These are phyloP conservation scores for Meloidogyne exigua DNA, from an alignment of 1,140 invertebrate species.

Conservation along the genomic window DNA sequence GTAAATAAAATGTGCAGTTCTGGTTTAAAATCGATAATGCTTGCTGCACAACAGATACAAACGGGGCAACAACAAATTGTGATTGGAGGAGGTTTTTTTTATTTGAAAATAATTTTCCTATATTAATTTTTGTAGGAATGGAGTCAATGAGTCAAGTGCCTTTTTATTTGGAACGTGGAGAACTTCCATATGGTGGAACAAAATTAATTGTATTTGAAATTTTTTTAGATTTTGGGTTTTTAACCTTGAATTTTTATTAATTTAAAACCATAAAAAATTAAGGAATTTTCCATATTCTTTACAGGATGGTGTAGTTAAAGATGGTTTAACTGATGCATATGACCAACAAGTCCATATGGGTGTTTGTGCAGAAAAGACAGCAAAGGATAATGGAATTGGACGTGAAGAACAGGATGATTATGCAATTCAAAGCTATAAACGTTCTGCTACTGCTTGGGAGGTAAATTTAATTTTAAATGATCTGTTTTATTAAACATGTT, in stretches of 20 bases:
- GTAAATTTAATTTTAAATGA: constrained; percentile 13
- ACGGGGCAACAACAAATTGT: constrained; percentile 75
- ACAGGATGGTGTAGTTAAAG: constrained; percentile 88
- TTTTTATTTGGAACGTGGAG: constrained; percentile 72
- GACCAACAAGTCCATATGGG: constrained; percentile 94
- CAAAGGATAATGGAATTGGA: constrained; percentile 71
- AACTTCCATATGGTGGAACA: constrained; percentile 44
- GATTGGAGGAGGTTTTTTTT: constrained; percentile 83
- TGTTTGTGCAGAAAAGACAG: constrained; percentile 94
- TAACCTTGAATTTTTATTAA: no score
- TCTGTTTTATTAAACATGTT: no score
- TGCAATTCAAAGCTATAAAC: constrained; percentile 86
- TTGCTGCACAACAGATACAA: constrained; percentile 83
- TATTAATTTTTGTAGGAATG: constrained; percentile 70
- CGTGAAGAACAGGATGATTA: constrained; percentile 90
- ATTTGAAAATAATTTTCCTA: constrained; percentile 52
- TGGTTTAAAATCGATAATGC: constrained; percentile 94
- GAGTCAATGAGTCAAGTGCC: constrained; percentile 99
- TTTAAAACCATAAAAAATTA: no score
- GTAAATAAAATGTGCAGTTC: constrained; percentile 98
- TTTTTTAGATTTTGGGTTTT: neutral
- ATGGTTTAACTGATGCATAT: constrained; percentile 95
- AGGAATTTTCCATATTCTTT: neutral
- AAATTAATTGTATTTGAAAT: constrained; percentile 35
- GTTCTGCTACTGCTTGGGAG: constrained; percentile 77